phyloP scores from a whole-genome alignment of 2,113 vertebrate species.

The Siphamia tubifer region DNA sequence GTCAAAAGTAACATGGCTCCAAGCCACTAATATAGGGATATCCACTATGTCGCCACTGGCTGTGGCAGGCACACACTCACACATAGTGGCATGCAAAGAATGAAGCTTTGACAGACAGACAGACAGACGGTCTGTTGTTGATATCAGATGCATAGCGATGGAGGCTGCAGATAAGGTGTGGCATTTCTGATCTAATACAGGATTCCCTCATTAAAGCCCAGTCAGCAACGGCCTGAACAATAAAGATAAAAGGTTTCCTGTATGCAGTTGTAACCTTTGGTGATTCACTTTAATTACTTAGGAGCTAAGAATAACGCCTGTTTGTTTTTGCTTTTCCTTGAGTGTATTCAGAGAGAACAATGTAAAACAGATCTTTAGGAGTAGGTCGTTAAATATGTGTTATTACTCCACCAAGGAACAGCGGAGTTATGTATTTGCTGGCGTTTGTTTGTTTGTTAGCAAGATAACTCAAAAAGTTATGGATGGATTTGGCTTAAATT shows the following conservation, averaged over 20 bases:
- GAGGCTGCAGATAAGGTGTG: slow-evolving; percentile 38
- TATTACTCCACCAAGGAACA: too few species aligned
- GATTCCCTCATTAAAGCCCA: slow-evolving; percentile 14
- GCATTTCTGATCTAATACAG: slow-evolving; percentile 41
- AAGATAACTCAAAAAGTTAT: too few species aligned
- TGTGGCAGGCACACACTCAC: slow-evolving; percentile 16
- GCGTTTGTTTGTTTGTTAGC: too few species aligned
- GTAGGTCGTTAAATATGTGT: neutral
- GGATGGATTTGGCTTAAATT: too few species aligned
- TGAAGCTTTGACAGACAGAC: slow-evolving; percentile 33
- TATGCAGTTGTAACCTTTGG: neutral
- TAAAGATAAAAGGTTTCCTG: slow-evolving; percentile 33
- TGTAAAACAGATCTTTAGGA: neutral
- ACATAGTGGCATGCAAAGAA: slow-evolving; percentile 55
- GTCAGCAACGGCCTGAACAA: neutral
- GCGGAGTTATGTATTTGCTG: too few species aligned
- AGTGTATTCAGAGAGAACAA: neutral
- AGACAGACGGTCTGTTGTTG: slow-evolving; percentile 22
- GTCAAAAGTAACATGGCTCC: neutral
- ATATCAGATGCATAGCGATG: slow-evolving; percentile 42
- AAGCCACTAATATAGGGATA: slow-evolving; percentile 8
- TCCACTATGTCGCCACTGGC: slow-evolving; percentile 13
- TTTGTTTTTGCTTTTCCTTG: neutral
- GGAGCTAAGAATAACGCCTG: neutral
- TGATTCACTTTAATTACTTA: neutral